Evolutionary conservation across 2,888 invertebrate species (phyloP).

Genomic region (Cephus rjabovi): DNA sequence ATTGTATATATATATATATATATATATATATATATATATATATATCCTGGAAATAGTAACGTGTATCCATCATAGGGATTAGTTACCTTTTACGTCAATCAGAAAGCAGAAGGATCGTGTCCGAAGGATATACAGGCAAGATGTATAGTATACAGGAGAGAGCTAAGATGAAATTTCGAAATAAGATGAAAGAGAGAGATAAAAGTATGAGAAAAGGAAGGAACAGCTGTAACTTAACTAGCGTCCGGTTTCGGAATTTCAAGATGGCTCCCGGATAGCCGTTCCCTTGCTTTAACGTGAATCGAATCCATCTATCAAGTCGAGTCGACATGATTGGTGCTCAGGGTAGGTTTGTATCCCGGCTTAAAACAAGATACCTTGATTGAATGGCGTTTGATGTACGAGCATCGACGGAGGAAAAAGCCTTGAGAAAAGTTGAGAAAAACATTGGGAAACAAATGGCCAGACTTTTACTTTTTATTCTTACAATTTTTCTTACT

Average conservation of each 20-base stretch:
- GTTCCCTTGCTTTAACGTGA: constrained; percentile 41
- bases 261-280: constrained; percentile 31
- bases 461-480: not conserved
- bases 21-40: no score
- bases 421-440: not conserved
- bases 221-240: not conserved
- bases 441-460: not conserved
- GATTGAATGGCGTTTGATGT: constrained; percentile 57
- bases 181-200: not conserved
- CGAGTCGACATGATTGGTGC: constrained; percentile 52
- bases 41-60: not conserved
- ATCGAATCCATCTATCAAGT: constrained; percentile 57
- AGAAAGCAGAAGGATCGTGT: not conserved
- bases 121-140: no score
- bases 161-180: not conserved
- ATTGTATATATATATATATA: not conserved
- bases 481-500: not conserved
- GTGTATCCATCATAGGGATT: not conserved
- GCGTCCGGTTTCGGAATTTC: constrained; percentile 33
- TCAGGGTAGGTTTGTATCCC: constrained; percentile 53
- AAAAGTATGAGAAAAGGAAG: not conserved
- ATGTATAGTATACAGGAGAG: not conserved
- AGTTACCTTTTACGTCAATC: not conserved
- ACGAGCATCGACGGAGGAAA: constrained; percentile 32
- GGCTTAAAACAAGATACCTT: constrained; percentile 58